Evolutionary conservation across 2,113 vertebrate genomes (phyloP).

Genomic region (Equus przewalskii): DNA sequence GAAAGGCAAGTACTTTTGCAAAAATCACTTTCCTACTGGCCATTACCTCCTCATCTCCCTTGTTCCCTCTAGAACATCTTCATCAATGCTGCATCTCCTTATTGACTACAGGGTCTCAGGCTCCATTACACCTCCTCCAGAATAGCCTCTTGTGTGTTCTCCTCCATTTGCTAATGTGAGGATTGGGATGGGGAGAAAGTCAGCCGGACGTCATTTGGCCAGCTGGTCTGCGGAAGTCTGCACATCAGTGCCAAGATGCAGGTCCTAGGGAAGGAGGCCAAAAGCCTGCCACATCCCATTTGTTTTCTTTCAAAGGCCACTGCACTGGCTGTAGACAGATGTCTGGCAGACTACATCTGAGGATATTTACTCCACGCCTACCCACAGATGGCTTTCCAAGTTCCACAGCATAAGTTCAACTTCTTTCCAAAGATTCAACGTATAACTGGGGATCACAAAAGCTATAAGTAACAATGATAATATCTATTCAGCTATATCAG

Average conservation of each 20-base stretch:
- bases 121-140: not conserved
- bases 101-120: not conserved
- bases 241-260: not conserved
- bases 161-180: not conserved
- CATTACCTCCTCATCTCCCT: not conserved
- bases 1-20: not conserved
- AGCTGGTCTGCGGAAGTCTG: conserved; percentile 34
- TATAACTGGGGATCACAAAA: not conserved
- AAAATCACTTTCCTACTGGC: not conserved
- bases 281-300: not conserved
- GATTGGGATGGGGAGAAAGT: not conserved
- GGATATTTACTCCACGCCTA: conserved; percentile 55
- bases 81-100: not conserved
- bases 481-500: not conserved
- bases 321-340: conserved; percentile 57
- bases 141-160: not conserved
- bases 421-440: conserved; percentile 48
- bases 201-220: not conserved
- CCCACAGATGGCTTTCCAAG: conserved; percentile 52
- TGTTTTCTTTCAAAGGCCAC: conserved; percentile 69
- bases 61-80: not conserved
- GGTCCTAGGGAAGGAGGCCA: not conserved
- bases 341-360: conserved; percentile 46
- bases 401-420: not conserved
- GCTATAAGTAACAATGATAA: no score